Conservation (phyloP, 2,113 vertebrate genomes). For the Propithecus coquereli region DNA sequence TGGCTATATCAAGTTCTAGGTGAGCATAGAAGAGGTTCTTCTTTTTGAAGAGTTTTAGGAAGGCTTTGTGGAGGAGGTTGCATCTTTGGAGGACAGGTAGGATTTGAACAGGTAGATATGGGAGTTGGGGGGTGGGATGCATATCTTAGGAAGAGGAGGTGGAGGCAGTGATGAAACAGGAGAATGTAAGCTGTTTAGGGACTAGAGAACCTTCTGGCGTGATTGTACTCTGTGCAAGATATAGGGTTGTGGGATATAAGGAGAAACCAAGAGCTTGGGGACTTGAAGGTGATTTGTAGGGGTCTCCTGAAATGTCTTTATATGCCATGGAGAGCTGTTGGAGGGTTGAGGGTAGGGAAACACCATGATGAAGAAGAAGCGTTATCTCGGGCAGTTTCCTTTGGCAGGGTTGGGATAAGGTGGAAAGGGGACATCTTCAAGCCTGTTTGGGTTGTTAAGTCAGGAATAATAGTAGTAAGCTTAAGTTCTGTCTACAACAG, state of each 20-base stretch:
- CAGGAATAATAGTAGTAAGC: not conserved
- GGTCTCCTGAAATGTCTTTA: not conserved
- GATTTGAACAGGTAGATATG: not conserved
- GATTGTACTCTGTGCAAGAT: no score
- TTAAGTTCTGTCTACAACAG: not conserved
- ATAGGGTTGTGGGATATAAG: not conserved
- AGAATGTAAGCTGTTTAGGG: no score
- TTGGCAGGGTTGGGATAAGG: not conserved
- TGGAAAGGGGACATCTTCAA: not conserved
- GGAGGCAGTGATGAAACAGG: not conserved
- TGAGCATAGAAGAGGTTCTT: not conserved
- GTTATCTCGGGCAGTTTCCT: not conserved
- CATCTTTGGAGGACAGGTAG: not conserved
- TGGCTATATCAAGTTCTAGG: not conserved
- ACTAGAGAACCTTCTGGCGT: not conserved
- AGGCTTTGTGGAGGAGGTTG: not conserved
- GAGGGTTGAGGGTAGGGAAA: not conserved
- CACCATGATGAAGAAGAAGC: not conserved
- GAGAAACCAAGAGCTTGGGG: not conserved
- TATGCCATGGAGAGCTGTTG: not conserved
- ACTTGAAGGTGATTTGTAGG: not conserved
- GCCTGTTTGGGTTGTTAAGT: not conserved
- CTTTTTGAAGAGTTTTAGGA: not conserved
- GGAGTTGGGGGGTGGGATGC: not conserved
- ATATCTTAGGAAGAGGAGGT: not conserved